Evolutionary conservation across 2,888 invertebrate species (phyloP).

Genomic region (Nebria brevicollis): DNA sequence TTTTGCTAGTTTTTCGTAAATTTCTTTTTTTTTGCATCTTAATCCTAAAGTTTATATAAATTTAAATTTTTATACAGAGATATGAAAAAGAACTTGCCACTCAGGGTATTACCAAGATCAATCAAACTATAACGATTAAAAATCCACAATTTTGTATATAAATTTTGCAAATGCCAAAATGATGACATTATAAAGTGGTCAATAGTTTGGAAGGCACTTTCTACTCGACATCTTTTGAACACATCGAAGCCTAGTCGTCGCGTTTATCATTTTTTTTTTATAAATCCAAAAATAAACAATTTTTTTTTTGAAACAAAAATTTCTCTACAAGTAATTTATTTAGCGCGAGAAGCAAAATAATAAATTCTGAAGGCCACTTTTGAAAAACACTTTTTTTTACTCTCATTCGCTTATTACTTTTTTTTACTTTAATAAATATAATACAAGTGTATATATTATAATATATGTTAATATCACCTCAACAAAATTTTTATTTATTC

Average conservation of each 20-base stretch:
- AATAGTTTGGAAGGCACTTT: conserved; percentile 85
- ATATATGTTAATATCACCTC: conserved; percentile 59
- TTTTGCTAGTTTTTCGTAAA: conserved; percentile 56
- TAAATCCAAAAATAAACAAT: conserved; percentile 51
- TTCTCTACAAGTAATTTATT: not conserved
- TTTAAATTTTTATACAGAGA: conserved; percentile 58
- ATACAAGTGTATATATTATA: conserved; percentile 54
- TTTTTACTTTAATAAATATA: conserved; percentile 46
- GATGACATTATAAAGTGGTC: conserved; percentile 66
- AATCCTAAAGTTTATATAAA: conserved; percentile 55
- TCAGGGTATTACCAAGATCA: conserved; percentile 79
- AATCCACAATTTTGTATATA: conserved; percentile 60
- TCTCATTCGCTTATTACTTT: conserved; percentile 29
- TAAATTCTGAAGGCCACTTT: conserved; percentile 63
- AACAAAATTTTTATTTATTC: conserved; percentile 54
- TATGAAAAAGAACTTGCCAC: conserved; percentile 71
- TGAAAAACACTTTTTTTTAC: conserved; percentile 58
- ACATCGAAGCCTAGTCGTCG: conserved; percentile 75
- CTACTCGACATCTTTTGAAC: conserved; percentile 79
- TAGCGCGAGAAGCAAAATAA: conserved; percentile 51
- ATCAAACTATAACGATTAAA: conserved; percentile 61
- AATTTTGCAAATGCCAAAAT: conserved; percentile 60
- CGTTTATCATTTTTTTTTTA: conserved; percentile 23
- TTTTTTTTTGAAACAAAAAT: conserved; percentile 11
- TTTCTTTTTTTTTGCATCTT: conserved; percentile 26